These are phyloP conservation scores for Trissolcus japonicus DNA, from an alignment of 2,888 invertebrate species.

Conservation along the genomic window DNA sequence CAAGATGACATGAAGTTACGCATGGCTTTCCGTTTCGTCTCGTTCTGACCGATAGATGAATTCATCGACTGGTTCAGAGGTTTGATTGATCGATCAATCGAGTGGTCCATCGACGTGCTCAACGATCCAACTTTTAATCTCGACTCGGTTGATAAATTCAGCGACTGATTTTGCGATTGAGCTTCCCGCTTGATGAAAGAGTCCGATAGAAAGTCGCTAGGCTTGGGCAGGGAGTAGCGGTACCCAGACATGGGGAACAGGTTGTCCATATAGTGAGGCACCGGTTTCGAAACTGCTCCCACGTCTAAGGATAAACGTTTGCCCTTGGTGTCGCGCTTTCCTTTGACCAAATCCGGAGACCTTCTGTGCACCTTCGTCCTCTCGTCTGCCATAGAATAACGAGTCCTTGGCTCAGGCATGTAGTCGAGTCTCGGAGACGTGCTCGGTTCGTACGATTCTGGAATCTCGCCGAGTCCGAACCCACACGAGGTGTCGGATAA, in stretches of 20 bases:
- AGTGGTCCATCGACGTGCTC: too few relatives aligned
- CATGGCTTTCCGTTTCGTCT: constrained; percentile 7
- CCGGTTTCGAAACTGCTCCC: not conserved
- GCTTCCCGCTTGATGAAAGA: constrained; percentile 2
- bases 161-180: not conserved
- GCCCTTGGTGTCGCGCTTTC: not conserved
- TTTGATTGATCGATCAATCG: too few relatives aligned
- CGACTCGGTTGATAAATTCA: not conserved
- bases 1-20: constrained; percentile 19
- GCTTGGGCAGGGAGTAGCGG: constrained; percentile 19
- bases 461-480: constrained; percentile 1
- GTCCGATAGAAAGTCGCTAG: constrained; percentile 15
- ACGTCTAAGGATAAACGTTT: constrained; percentile 10
- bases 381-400: not conserved
- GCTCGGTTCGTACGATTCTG: constrained; percentile 7
- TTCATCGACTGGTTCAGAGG: not conserved
- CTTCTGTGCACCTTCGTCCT: not conserved
- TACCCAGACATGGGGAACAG: not conserved
- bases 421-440: constrained; percentile 1
- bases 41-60: not conserved
- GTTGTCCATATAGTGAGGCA: not conserved
- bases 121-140: too few relatives aligned
- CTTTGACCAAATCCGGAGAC: constrained; percentile 7
- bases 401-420: not conserved
- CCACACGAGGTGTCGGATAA: not conserved